These are phyloP conservation scores for Pyrgus malvae DNA, from an alignment of 2,888 invertebrate genomes.

Conservation along the genomic window DNA sequence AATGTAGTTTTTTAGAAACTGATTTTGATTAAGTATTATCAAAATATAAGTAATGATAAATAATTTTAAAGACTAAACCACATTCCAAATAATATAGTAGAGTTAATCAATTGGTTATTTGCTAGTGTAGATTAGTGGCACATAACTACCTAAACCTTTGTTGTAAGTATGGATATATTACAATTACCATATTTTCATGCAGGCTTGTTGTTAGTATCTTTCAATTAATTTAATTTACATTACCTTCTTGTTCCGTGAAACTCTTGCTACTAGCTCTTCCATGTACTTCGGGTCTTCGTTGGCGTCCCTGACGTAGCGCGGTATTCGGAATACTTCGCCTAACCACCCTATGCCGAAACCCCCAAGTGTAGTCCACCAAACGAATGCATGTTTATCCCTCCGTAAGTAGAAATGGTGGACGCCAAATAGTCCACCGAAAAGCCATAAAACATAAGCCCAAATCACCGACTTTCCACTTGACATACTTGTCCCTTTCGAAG, in stretches of 20 bases:
- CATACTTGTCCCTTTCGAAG: conserved; percentile 40
- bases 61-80: too few relatives aligned
- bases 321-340: conserved; percentile 91
- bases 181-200: too few relatives aligned
- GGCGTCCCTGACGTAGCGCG: conserved; percentile 91
- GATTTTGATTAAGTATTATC: too few relatives aligned
- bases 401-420: conserved; percentile 95
- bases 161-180: too few relatives aligned
- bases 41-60: too few relatives aligned
- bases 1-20: too few relatives aligned
- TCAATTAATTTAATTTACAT: too few relatives aligned
- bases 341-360: conserved; percentile 95
- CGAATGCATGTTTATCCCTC: conserved; percentile 93
- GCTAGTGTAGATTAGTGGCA: too few relatives aligned
- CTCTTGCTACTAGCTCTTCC: conserved; percentile 82
- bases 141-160: too few relatives aligned
- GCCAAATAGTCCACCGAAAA: conserved; percentile 93
- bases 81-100: too few relatives aligned
- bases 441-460: conserved; percentile 91
- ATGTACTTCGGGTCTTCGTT: conserved; percentile 88
- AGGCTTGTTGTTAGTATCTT: too few relatives aligned
- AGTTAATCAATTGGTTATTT: too few relatives aligned
- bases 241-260: conserved; percentile 85
- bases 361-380: conserved; percentile 93
- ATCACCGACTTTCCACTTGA: conserved; percentile 80